Conservation (phyloP, 2,888 invertebrate genomes). For the Gerosis bhagava region DNA sequence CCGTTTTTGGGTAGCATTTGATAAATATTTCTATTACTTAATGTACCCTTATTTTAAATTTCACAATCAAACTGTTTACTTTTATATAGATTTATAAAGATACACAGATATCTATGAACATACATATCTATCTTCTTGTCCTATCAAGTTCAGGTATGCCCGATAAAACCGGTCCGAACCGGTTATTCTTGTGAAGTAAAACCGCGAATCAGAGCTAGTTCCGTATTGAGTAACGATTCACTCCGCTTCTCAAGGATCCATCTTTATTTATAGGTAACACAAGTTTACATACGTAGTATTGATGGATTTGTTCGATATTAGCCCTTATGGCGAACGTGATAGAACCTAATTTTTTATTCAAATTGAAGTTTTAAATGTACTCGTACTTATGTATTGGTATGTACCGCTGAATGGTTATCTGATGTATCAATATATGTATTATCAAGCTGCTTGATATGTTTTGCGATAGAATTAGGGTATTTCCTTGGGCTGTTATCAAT, state of each 20-base stretch:
- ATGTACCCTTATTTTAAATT: too few relatives aligned
- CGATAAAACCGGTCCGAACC: conserved; percentile 29
- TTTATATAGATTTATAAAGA: too few relatives aligned
- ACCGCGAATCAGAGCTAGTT: conserved; percentile 35
- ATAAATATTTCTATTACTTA: too few relatives aligned
- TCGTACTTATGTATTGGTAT: too few relatives aligned
- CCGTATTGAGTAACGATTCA: conserved; percentile 33
- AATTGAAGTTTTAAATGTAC: not conserved
- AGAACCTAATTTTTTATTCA: conserved; percentile 9
- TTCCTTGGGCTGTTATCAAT: conserved; percentile 10
- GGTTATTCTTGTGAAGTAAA: conserved; percentile 32
- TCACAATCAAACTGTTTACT: too few relatives aligned
- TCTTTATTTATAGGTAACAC: conserved; percentile 37
- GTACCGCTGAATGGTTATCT: conserved; percentile 9
- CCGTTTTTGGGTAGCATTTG: too few relatives aligned
- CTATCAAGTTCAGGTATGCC: conserved; percentile 22
- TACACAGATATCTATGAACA: not conserved
- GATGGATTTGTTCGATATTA: conserved; percentile 15
- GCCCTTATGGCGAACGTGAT: conserved; percentile 14
- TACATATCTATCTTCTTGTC: conserved; percentile 7
- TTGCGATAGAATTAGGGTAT: conserved; percentile 9
- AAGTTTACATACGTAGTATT: conserved; percentile 26
- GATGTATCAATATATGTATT: conserved; percentile 8
- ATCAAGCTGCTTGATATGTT: conserved; percentile 17
- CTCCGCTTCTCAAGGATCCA: conserved; percentile 37